Evolutionary conservation across 2,888 invertebrate genomes (phyloP), one percentile per base, ranked within the genome.

Genomic region (Priocnemis perturbator): DNA sequence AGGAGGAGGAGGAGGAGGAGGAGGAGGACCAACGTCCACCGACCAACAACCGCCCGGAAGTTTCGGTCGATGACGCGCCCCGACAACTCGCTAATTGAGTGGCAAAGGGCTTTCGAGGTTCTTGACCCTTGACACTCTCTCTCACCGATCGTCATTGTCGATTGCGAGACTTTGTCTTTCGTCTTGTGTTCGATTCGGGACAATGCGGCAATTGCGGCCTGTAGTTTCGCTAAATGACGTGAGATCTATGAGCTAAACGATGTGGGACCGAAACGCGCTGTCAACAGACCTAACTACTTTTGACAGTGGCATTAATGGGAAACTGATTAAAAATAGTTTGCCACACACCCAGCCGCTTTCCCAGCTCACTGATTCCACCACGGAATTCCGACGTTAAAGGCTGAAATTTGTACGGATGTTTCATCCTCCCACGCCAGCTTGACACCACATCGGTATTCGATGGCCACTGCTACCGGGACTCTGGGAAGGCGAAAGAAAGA

Each of bases 81-180:
- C 69, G 60, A 60, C 63, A 69, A 68, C 60, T 76, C 70, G 71
- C 64, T 77, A 79, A 79, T 63, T 78, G 68, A 72, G 67, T 72
- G 67, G 76, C 67, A 64, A 79, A 76, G 64, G 64, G 50, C 68
- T 48, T 23, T 62, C 60, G 66, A 55, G 77, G 72, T 79, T 69
- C 68, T 67, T 74, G 69, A 77, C 74, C 79, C 58, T 67, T 73
- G 65, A 74, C 66, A 26, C 45, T 55, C n/a, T n/a, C n/a, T n/a
- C n/a, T n/a, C 47, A 3, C 37, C 37, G 37, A 37, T 50, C 44
- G 44, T 23, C 26, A n/a, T n/a, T 60, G 30, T 52, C 53, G 30
- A 17, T 20, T 26, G 37, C 47, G 59, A 21, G 20, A n/a, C 17
- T 56, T 26, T 30, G 26, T 30, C 56, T 30, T 17, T 17, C 30